Conservation (phyloP, 2,797 vertebrate species). For the Acrossocheilus fasciatus region DNA sequence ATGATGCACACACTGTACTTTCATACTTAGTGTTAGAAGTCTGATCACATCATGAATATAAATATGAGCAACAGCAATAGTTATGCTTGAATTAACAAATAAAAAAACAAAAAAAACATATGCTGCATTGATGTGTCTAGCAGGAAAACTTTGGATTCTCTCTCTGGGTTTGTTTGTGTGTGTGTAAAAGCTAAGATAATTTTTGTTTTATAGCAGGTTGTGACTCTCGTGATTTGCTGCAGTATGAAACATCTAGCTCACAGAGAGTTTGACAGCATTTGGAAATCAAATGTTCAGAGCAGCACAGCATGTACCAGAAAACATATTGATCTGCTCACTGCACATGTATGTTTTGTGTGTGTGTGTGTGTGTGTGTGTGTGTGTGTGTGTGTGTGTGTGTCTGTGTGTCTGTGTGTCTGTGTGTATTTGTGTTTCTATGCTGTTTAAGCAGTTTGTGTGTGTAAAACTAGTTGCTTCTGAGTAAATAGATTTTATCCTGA, state of each 20-base stretch:
- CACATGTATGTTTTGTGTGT: conserved; percentile 32
- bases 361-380: conserved; percentile 19
- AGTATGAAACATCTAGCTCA: neutral
- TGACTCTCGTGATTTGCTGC: neutral
- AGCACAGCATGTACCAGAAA: conserved; percentile 21
- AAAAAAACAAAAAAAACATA: neutral
- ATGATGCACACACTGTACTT: neutral
- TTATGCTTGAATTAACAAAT: conserved; percentile 5
- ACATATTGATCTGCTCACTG: conserved; percentile 45
- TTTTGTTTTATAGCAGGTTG: neutral
- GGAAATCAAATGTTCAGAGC: conserved; percentile 29
- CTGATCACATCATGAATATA: neutral
- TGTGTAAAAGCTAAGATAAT: neutral
- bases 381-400: conserved; percentile 23
- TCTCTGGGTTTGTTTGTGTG: neutral
- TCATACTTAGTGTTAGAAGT: neutral
- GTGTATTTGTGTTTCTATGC: neutral
- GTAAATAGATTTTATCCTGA: conserved; percentile 51
- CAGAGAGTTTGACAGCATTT: conserved; percentile 26
- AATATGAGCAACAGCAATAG: neutral
- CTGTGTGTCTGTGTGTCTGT: conserved; percentile 9
- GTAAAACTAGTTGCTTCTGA: conserved; percentile 5
- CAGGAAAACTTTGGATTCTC: neutral
- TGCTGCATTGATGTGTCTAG: neutral
- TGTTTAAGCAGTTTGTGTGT: conserved; percentile 6